Conservation (phyloP, 2,888 invertebrate species). For the Plebejus melissa region DNA sequence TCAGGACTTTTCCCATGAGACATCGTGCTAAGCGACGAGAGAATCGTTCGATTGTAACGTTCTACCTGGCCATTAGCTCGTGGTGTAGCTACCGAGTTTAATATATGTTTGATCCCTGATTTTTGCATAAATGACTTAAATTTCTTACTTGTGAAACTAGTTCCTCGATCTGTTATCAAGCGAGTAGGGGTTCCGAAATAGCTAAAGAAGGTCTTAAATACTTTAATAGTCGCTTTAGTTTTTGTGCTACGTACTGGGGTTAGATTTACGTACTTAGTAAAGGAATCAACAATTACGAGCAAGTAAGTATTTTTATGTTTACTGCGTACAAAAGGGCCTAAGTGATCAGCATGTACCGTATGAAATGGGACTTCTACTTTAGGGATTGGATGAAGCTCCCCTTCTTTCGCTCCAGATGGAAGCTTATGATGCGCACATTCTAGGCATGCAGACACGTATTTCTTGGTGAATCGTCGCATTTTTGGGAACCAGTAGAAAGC, state of each 20-base stretch:
- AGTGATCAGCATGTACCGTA: too few relatives aligned
- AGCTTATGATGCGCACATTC: neutral
- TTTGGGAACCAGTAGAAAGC: neutral
- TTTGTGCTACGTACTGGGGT: neutral
- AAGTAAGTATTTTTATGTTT: too few relatives aligned
- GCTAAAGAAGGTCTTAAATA: constrained; percentile 3
- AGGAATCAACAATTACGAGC: too few relatives aligned
- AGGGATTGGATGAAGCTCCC: too few relatives aligned
- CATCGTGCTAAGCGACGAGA: constrained; percentile 30
- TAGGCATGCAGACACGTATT: constrained; percentile 8
- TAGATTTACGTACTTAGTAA: too few relatives aligned
- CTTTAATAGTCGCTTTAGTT: constrained; percentile 9
- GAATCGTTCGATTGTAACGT: constrained; percentile 37
- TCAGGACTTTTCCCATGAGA: constrained; percentile 28
- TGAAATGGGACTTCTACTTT: too few relatives aligned
- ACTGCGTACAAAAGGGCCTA: too few relatives aligned
- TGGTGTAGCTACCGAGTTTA: constrained; percentile 39
- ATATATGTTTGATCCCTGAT: constrained; percentile 35
- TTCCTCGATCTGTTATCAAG: constrained; percentile 37
- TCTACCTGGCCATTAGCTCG: constrained; percentile 40
- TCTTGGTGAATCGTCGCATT: constrained; percentile 7
- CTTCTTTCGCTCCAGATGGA: too few relatives aligned
- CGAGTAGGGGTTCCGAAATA: constrained; percentile 34
- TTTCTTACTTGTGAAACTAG: constrained; percentile 34
- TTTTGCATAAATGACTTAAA: constrained; percentile 33